Conservation (phyloP, 2,797 vertebrate species). For the Channa striata region DNA sequence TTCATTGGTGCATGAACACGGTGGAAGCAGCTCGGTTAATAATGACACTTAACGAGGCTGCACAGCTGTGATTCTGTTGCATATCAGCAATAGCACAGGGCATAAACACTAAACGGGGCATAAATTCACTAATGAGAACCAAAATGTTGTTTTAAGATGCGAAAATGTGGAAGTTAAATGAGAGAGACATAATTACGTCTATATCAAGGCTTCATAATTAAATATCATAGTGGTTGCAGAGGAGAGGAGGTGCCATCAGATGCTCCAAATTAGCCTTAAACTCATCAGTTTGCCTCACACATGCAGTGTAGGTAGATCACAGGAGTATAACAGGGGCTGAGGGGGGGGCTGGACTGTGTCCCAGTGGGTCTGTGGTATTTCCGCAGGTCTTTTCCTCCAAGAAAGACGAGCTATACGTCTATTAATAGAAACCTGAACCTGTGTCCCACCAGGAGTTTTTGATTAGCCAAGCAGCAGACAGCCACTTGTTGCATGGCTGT, state of each 20-base stretch:
- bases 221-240: not conserved
- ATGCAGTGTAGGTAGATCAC: not conserved
- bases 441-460: not conserved
- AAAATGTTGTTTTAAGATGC: not conserved
- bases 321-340: not conserved
- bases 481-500: not conserved
- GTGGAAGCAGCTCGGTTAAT: too few species aligned
- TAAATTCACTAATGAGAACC: not conserved
- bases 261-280: not conserved
- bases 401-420: conserved; percentile 39
- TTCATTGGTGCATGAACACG: too few species aligned
- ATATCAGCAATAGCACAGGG: too few species aligned
- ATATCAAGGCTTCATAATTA: not conserved
- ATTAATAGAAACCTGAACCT: conserved; percentile 67
- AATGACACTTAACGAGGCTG: too few species aligned
- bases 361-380: conserved; percentile 72
- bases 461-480: not conserved
- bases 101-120: too few species aligned
- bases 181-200: not conserved
- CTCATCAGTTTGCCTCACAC: not conserved
- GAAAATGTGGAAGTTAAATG: not conserved
- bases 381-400: conserved; percentile 69
- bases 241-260: not conserved
- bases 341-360: conserved; percentile 26
- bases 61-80: too few species aligned